Base-by-base conservation (phyloP, 2,888 invertebrate species). In the Netelia melanura region DNA sequence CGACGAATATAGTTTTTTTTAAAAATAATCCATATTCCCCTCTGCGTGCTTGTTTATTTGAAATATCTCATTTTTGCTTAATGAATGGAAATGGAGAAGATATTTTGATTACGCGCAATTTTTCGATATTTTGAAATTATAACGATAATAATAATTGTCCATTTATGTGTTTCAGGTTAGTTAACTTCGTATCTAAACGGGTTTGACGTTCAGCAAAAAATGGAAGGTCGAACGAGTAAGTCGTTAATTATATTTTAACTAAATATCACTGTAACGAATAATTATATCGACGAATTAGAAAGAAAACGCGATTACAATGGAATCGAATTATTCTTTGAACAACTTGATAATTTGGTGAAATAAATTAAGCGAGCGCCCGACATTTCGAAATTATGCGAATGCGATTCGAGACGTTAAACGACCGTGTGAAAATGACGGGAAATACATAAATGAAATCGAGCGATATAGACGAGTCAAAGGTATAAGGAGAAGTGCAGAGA, bases 91-190 rank as follows among this genome's bases (percentile, higher is more conserved):
- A 48, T 48, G 9, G 30, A 30, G 30, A 30, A 30, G 30, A 30
- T 30, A 30, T 17, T 30, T 30, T 30, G 3, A 3, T 30, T 30
- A 30, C 30, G 30, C 3, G 3, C 30, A 1, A 30, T 30, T 30
- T 3, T 30, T 3, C 30, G 30, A 30, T 30, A 30, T 30, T 30
- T 30, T 30, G 2, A 30, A 75, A 75, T 30, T 52, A 3, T 9
- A 21, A n/a, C 14, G 1, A 64, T 21, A 56, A 21, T 76, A 67
- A 76, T 56, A 0, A 1, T 64, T 54, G 14, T 54, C 11, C 11
- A 30, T 43, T 80, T 79, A 21, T 86, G 43, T 87, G 84, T 90
- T 90, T 38, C 88, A 90, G 90, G 90, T 90, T 88, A 90, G 85
- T 86, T 48, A n/a, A 0, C 67, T 78, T 79, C 30, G 21, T 44